A percentile compares a stretch with the other conserved stretches of the same genome.
Evolutionary conservation across 2,888 invertebrate species (phyloP).

Genomic region (Drosophila nigricruria): DNA sequence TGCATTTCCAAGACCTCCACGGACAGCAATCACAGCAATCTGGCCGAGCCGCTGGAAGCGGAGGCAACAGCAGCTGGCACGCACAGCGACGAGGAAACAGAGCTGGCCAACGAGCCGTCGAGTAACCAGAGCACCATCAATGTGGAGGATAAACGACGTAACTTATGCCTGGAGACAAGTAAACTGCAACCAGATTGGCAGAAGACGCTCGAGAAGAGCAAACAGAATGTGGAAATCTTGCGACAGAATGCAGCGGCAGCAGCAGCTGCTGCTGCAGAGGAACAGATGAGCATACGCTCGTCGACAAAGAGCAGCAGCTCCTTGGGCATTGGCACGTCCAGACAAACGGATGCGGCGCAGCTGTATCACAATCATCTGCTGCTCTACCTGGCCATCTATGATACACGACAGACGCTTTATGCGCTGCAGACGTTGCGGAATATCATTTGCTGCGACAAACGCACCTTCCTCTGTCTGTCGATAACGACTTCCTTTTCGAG

Average conservation of each 20-base stretch:
- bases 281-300: conserved; percentile 66
- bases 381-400: conserved; percentile 92
- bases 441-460: conserved; percentile 89
- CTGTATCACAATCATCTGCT: conserved; percentile 93
- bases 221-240: conserved; percentile 85
- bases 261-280: conserved; percentile 62
- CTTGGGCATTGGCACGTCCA: conserved; percentile 36
- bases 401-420: conserved; percentile 90
- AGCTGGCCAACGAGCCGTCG: conserved; percentile 58
- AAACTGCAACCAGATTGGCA: conserved; percentile 81
- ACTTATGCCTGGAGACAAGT: conserved; percentile 80
- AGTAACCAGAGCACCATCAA: conserved; percentile 74
- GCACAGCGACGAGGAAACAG: conserved; percentile 80
- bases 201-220: conserved; percentile 85
- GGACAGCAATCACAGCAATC: conserved; percentile 83
- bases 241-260: conserved; percentile 80
- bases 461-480: conserved; percentile 90
- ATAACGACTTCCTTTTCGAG: conserved; percentile 90
- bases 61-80: conserved; percentile 21
- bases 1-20: conserved; percentile 85
- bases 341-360: conserved; percentile 63
- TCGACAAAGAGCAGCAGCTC: conserved; percentile 68
- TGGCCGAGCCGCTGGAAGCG: conserved; percentile 42
- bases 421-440: conserved; percentile 91
- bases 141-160: conserved; percentile 83